Evolutionary conservation across 1,140 invertebrate genomes (phyloP).

Genomic region (Adelges cooleyi): DNA sequence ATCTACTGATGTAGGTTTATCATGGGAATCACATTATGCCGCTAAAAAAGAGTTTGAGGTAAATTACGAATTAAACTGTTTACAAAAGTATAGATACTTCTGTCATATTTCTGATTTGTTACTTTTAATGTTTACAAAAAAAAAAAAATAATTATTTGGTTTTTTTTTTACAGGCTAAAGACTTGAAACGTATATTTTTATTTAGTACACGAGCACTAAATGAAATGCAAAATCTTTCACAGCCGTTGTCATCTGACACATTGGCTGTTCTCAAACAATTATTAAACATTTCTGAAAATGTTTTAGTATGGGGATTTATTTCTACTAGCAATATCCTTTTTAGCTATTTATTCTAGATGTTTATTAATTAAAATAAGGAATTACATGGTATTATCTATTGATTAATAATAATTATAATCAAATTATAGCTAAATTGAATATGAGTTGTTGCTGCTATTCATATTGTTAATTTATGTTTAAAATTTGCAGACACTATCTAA

Average conservation of each 20-base stretch:
- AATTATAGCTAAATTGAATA: too few relatives aligned
- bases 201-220: constrained; percentile 48
- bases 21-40: constrained; percentile 74
- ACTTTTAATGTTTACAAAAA: too few relatives aligned
- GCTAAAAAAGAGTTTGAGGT: constrained; percentile 76
- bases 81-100: too few relatives aligned
- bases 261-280: constrained; percentile 51
- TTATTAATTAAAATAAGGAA: too few relatives aligned
- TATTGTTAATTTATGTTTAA: too few relatives aligned
- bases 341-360: not conserved
- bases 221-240: constrained; percentile 46
- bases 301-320: constrained; percentile 64
- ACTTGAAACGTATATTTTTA: constrained; percentile 68
- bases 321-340: constrained; percentile 53
- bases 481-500: too few relatives aligned
- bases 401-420: too few relatives aligned
- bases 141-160: too few relatives aligned
- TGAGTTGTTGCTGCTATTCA: too few relatives aligned
- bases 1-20: constrained; percentile 70
- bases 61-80: too few relatives aligned
- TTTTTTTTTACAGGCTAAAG: constrained; percentile 43
- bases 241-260: constrained; percentile 42
- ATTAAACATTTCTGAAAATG: constrained; percentile 57
- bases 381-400: too few relatives aligned
- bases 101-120: too few relatives aligned